Base-by-base conservation (phyloP, 2,113 vertebrate species). In the Lates calcarifer region DNA sequence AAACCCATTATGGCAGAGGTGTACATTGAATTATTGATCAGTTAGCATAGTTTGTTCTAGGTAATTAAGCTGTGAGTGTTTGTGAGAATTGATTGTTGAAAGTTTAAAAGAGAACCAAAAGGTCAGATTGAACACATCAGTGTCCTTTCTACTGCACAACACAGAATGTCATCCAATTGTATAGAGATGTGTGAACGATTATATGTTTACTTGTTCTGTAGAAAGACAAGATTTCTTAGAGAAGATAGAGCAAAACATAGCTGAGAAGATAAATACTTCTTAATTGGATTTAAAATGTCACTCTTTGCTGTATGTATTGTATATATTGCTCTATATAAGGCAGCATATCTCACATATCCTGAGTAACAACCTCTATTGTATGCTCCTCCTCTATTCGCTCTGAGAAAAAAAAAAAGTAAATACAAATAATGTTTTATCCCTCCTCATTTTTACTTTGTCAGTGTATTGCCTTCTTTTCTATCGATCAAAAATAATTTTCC, bases 21-120 rank as follows among this genome's bases (percentile, higher is more conserved):
- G 74, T 70, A 26, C 72, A 81, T 86, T 29, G 83, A 82, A 45
- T 73, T 87, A 90, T 90, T 86, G 90, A 91, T 81, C 85, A 47
- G 35, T 28, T 58, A 7, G 47, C 49, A 53, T 78, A 51, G 77
- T 82, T 89, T 85, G 53, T 87, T 88, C 69, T 53, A 72, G 62
- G 73, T 87, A 91, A 92, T 91, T 91, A 84, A 90, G 61, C 74
- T 20, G 66, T 1, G 10, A 43, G 60, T 56, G 66, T 79, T 80
- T 72, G 56, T 80, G 39, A 39, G 24, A 71, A 91, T 90, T 77
- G 82, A 89, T 88, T 62, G 60, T 87, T 43, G 41, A 82, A 85
- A 74, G 82, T 84, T 79, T 83, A 24, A 84, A 84, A 82, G 65
- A 45, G 71, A 72, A 71, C 39, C 53, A 35, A 85, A 83, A 86